Evolutionary conservation across 2,888 invertebrate species (phyloP).

Genomic region (Phytoseiulus persimilis): DNA sequence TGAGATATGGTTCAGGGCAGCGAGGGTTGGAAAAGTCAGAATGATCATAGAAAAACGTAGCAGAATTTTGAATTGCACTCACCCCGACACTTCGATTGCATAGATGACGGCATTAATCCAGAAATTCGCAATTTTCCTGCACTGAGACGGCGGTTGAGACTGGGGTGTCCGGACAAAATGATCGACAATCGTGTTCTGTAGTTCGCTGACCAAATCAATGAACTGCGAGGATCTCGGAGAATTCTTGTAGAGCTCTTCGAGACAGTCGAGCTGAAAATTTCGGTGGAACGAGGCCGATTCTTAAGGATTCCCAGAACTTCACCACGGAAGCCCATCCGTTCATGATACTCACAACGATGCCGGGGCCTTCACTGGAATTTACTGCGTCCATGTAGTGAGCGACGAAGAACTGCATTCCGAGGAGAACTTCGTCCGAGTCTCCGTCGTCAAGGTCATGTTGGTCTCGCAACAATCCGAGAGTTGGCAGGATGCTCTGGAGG

Average conservation of each 20-base stretch:
- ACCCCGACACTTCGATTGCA: slow-evolving; percentile 10
- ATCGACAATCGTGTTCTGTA: slow-evolving; percentile 6
- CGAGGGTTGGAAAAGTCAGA: background rate
- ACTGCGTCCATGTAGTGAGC: background rate
- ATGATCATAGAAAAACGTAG: background rate
- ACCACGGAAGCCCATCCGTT: background rate
- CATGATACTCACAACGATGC: background rate
- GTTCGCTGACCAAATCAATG: slow-evolving; percentile 12
- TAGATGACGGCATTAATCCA: slow-evolving; percentile 14
- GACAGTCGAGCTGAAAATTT: background rate
- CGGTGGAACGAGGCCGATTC: background rate
- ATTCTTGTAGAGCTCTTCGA: background rate
- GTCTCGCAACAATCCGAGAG: background rate
- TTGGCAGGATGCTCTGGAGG: background rate
- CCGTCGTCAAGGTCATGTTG: background rate
- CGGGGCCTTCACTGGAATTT: slow-evolving; percentile 1
- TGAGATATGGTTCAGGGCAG: background rate
- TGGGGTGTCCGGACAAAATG: background rate
- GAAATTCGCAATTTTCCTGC: background rate
- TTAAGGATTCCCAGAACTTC: background rate
- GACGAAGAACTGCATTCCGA: slow-evolving; percentile 9
- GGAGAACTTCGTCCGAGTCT: background rate
- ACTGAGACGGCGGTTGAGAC: background rate
- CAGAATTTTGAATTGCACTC: background rate
- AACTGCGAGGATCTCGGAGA: background rate